Conservation (phyloP, 1,140 invertebrate species). For the Cryptotermes secundus region DNA sequence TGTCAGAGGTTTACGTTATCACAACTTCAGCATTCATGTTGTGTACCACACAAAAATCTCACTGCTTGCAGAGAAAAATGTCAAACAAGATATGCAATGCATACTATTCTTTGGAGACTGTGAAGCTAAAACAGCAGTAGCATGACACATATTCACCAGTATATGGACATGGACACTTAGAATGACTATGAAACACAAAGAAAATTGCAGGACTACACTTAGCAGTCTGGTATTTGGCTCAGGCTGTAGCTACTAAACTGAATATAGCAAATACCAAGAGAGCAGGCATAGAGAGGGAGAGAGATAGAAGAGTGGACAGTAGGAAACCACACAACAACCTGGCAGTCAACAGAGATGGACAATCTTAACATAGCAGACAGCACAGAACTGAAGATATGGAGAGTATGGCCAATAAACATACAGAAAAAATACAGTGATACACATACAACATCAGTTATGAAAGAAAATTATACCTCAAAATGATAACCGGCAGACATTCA, state of each 20-base stretch:
- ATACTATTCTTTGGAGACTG: too few relatives aligned
- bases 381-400: neutral
- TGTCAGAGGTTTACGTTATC: too few relatives aligned
- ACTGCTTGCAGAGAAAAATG: too few relatives aligned
- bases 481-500: too few relatives aligned
- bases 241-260: constrained; percentile 12
- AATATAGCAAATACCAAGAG: constrained; percentile 9
- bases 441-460: too few relatives aligned
- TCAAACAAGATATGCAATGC: too few relatives aligned
- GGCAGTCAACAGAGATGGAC: neutral
- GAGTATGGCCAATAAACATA: neutral
- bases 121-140: neutral
- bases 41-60: too few relatives aligned
- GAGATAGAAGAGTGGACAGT: constrained; percentile 5
- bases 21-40: too few relatives aligned
- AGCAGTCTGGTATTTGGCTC: constrained; percentile 11
- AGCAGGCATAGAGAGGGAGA: neutral
- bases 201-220: neutral
- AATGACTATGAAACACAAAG: neutral
- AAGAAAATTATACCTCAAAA: too few relatives aligned
- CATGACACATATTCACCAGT: neutral
- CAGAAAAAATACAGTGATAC: neutral
- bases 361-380: constrained; percentile 18
- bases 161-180: neutral
- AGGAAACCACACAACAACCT: neutral